Base-by-base conservation (phyloP, 2,888 invertebrate genomes). In the Priocnemis perturbator region DNA sequence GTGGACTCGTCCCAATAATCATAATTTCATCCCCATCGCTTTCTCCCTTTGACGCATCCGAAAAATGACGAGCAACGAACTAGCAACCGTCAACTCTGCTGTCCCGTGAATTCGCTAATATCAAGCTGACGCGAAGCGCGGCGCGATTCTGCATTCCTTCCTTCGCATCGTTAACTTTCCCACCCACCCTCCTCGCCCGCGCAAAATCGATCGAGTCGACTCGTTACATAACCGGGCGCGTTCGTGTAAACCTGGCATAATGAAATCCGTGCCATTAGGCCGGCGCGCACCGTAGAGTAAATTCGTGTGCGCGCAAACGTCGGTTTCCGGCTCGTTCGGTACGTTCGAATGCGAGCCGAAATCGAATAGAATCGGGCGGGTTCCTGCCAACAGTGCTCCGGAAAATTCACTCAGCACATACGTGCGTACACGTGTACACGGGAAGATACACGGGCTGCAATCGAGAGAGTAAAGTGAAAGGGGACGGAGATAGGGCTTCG, bases 231-330 rank as follows among this genome's bases (percentile, higher is more conserved):
- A 37, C 57, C 66, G 60, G 57, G 48, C 59, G 67, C 69, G 61
- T 57, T 64, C 74, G 72, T 74, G 80, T 76, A 82, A 81, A 81
- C 79, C 63, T 67, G 72, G 77, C 79, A 81, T 84, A 84, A 84
- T 83, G 83, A 82, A 83, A 84, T 84, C 77, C 81, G 75, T 83
- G 76, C 81, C 83, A 83, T 84, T 83, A 84, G 81, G 75, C 81
- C 73, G 72, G 66, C 69, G 4, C 3, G 19, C 19, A 14, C 17
- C 71, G 69, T 26, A 74, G 69, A 69, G 77, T 37, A 37, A 37
- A 37, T 37, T 37, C 37, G 71, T 79, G 72, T 75, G 80, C 67
- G 72, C 77, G 77, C 80, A 80, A 77, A 79, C 77, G 79, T 79
- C 76, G 81, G 74, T 81, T 79, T 73, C 73, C 79, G 75, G 69